Conservation (phyloP, 2,888 invertebrate genomes). For the Cosmopolites sordidus region DNA sequence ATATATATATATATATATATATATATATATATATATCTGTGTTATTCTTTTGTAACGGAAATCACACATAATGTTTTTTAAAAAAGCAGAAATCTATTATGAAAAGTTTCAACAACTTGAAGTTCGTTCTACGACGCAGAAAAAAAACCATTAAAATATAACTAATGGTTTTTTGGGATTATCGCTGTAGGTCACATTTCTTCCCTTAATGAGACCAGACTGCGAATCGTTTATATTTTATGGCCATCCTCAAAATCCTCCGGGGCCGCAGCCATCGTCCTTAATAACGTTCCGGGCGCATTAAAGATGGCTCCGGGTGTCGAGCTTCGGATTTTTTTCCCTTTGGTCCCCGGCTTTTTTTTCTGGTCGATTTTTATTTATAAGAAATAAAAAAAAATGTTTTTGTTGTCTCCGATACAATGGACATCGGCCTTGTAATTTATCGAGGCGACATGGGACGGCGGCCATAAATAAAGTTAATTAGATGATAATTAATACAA, state of each 20-base stretch:
- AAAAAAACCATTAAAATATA: slow-evolving; percentile 41
- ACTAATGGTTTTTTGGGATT: slow-evolving; percentile 40
- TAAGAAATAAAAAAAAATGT: no score
- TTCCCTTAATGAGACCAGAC: slow-evolving; percentile 37
- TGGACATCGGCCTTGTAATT: no score
- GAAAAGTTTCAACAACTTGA: no score
- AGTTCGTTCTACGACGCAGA: neutral
- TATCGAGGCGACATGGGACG: neutral
- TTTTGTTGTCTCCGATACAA: no score
- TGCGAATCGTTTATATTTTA: slow-evolving; percentile 27
- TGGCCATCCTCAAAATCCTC: slow-evolving; percentile 14
- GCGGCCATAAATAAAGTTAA: slow-evolving; percentile 27
- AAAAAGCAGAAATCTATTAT: no score
- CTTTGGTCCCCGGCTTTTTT: no score
- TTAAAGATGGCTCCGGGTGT: neutral
- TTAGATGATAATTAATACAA: slow-evolving; percentile 30
- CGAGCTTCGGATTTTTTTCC: neutral
- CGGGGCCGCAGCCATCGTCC: slow-evolving; percentile 6
- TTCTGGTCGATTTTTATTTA: no score
- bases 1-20: no score
- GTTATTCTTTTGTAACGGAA: no score
- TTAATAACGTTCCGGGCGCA: slow-evolving; percentile 3
- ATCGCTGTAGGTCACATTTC: slow-evolving; percentile 40
- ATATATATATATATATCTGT: no score
- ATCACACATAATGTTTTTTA: no score